Base-by-base conservation (phyloP, 1,140 invertebrate species). In the Maconellicoccus hirsutus region DNA sequence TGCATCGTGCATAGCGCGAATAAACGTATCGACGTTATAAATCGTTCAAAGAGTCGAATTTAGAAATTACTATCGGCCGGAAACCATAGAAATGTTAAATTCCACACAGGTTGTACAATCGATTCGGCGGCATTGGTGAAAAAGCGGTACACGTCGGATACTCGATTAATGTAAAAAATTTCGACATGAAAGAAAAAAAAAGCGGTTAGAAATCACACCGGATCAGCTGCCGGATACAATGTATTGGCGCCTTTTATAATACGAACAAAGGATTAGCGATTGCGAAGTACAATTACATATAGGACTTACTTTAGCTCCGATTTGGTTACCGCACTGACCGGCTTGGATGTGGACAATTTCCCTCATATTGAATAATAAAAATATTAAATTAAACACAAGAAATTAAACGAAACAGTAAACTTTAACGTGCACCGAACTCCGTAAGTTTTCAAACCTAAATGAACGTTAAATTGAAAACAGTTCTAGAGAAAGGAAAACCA, bases 311-410 rank as follows among this genome's bases (percentile, higher is more conserved):
- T 94, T 96, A 69, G 92, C 89, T 77, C 93, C 93, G 78, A 96
- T 95, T 82, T 95, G 92, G 81, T 96, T 96, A 71, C 93, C 93
- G 80, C 93, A 96, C 79, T 95, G 93, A 70, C 93, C 93, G 72
- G 89, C 90, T 81, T 96, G 93, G 70, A 96, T 83, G 78, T 95
- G 92, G 63, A 95, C 90, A 75, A 96, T 96, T 87, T 96, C 93
- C 80, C 93, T 87, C 93, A 96, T 96, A 10, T 66, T 26, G 22
- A 63, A 23, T 66, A 66, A 25, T 66, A 23, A 6, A n/a, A 66
- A 25, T 66, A 59, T 7, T 7, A 59, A 7, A 59, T 66, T 66
- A 66, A 66, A 66, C 22, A 26, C 61, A 25, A 19, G 19, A n/a
- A n/a, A n/a, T n/a, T n/a, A n/a, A n/a, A n/a, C 16, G 21, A 59